These are phyloP conservation scores for Pleuronectes platessa DNA, from an alignment of 2,113 vertebrate genomes.

Conservation along the genomic window DNA sequence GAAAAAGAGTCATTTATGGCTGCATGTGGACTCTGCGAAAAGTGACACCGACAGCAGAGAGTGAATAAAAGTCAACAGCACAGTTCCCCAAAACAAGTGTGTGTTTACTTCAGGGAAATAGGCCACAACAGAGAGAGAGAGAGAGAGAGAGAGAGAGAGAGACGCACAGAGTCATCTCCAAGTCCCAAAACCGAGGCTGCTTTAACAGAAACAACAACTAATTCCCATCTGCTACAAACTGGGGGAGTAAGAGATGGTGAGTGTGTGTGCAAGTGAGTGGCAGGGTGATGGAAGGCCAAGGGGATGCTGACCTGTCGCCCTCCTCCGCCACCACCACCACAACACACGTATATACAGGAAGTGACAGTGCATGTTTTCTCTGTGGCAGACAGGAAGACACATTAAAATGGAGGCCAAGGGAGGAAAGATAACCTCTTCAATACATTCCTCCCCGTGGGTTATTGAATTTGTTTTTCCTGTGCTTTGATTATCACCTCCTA, in stretches of 20 bases:
- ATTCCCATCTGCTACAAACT: constrained; percentile 36
- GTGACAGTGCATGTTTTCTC: constrained; percentile 78
- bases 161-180: constrained; percentile 21
- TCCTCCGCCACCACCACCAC: background rate
- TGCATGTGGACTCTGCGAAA: background rate
- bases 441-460: constrained; percentile 12
- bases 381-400: constrained; percentile 76
- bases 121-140: constrained; percentile 20
- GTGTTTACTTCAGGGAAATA: constrained; percentile 58
- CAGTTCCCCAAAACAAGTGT: constrained; percentile 54
- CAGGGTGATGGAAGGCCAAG: constrained; percentile 46
- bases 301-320: constrained; percentile 32
- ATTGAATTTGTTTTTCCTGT: background rate
- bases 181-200: constrained; percentile 25
- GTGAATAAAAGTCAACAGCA: constrained; percentile 23
- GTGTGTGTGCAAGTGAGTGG: constrained; percentile 9
- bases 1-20: background rate
- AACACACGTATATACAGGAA: constrained; percentile 75
- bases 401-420: constrained; percentile 40
- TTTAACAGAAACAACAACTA: constrained; percentile 22
- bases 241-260: background rate
- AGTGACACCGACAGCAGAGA: background rate
- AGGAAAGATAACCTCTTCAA: constrained; percentile 28
- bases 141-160: background rate
- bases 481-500: background rate